Conservation (phyloP, 2,888 invertebrate species). For the Nephrocerus scutellatus region DNA sequence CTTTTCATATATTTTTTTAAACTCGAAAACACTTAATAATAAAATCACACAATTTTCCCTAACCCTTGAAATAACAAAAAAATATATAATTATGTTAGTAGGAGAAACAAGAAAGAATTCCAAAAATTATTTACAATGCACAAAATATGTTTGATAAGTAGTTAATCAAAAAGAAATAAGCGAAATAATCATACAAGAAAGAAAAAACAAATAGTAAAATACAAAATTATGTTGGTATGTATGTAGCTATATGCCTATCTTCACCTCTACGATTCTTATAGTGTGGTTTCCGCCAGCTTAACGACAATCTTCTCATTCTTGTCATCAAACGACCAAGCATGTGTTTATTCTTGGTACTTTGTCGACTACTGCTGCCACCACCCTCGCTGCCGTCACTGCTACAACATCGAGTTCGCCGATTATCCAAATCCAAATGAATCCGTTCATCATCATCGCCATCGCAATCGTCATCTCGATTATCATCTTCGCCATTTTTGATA, state of each 20-base stretch:
- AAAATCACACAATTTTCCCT: too few relatives aligned
- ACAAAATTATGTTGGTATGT: background rate
- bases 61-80: slow-evolving; percentile 8
- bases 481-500: slow-evolving; percentile 19
- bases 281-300: slow-evolving; percentile 46
- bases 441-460: slow-evolving; percentile 23
- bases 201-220: slow-evolving; percentile 1
- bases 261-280: slow-evolving; percentile 48
- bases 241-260: slow-evolving; percentile 18
- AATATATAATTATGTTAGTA: background rate
- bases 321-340: slow-evolving; percentile 41
- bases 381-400: slow-evolving; percentile 34
- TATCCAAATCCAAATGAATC: slow-evolving; percentile 31
- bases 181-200: slow-evolving; percentile 4
- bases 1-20: too few relatives aligned
- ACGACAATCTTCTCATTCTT: slow-evolving; percentile 44
- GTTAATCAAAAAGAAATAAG: too few relatives aligned
- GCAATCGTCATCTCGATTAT: slow-evolving; percentile 24
- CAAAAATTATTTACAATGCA: slow-evolving; percentile 18
- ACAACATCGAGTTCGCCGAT: slow-evolving; percentile 26
- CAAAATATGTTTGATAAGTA: too few relatives aligned
- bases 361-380: slow-evolving; percentile 33
- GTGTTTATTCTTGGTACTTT: slow-evolving; percentile 35
- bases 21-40: too few relatives aligned
- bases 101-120: slow-evolving; percentile 17